phyloP scores from a whole-genome alignment of 2,888 invertebrate species.

The Xestoiulus laeticollis region DNA sequence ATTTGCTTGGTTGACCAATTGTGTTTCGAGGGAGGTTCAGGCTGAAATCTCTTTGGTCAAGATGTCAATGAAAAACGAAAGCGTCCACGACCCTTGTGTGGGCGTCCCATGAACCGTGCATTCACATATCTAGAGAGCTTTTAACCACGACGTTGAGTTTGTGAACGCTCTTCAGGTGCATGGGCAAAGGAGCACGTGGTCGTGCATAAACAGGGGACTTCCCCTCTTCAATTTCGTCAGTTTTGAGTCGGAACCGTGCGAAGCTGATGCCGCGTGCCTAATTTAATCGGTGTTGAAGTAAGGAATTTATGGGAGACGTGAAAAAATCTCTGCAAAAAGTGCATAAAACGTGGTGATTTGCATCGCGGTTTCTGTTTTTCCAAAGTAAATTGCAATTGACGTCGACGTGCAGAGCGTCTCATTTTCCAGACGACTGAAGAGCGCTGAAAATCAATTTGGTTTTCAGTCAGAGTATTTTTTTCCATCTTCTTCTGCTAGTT shows the following conservation, averaged over 20 bases:
- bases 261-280: conserved; percentile 1
- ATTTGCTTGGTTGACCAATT: conserved; percentile 20
- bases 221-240: background rate
- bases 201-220: background rate
- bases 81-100: background rate
- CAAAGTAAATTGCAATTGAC: background rate
- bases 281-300: conserved; percentile 23
- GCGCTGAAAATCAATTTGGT: background rate
- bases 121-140: background rate
- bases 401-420: background rate
- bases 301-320: background rate
- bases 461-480: background rate
- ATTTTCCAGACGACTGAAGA: background rate
- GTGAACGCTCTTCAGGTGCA: background rate
- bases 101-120: background rate
- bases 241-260: background rate
- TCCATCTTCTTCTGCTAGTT: background rate
- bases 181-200: background rate
- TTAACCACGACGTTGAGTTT: background rate
- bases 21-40: background rate
- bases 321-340: background rate
- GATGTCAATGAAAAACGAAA: too few relatives aligned
- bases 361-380: conserved; percentile 19
- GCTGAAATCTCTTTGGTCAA: background rate
- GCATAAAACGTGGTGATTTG: background rate